Conservation (phyloP, 1,140 invertebrate species). For the Polypedilum pembai region DNA sequence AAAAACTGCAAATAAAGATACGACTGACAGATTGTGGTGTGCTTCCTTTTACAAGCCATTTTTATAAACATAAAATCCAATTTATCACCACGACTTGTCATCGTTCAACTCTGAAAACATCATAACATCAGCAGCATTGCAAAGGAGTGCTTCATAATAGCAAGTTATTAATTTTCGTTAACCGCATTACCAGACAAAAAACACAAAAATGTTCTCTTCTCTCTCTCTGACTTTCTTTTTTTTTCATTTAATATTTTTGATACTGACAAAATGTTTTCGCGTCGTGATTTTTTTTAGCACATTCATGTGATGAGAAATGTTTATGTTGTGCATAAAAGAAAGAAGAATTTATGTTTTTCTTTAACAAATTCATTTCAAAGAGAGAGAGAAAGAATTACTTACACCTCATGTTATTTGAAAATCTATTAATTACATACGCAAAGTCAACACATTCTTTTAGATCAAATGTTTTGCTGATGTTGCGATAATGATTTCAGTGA, state of each 20-base stretch:
- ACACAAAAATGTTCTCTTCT: background rate
- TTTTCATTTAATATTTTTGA: background rate
- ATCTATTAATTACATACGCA: background rate
- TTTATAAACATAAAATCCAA: slow-evolving; percentile 23
- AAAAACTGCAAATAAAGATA: background rate
- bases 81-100: slow-evolving; percentile 17
- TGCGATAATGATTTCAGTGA: background rate
- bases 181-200: slow-evolving; percentile 21
- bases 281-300: slow-evolving; percentile 12
- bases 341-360: background rate
- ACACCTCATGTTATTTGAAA: background rate
- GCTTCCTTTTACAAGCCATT: slow-evolving; percentile 9
- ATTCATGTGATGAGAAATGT: background rate
- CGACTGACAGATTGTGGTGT: slow-evolving; percentile 3
- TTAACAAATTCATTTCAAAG: background rate
- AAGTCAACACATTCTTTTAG: background rate
- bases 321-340: background rate
- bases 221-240: background rate
- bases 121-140: background rate
- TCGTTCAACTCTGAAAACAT: slow-evolving; percentile 15
- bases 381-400: background rate
- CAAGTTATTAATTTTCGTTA: slow-evolving; percentile 28
- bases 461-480: background rate
- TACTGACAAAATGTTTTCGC: background rate
- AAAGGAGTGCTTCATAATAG: slow-evolving; percentile 5